A percentile compares a stretch with the other conserved stretches of the same genome.
Evolutionary conservation across 2,113 vertebrate genomes (phyloP).

Genomic region (Actenoides lindsayi): DNA sequence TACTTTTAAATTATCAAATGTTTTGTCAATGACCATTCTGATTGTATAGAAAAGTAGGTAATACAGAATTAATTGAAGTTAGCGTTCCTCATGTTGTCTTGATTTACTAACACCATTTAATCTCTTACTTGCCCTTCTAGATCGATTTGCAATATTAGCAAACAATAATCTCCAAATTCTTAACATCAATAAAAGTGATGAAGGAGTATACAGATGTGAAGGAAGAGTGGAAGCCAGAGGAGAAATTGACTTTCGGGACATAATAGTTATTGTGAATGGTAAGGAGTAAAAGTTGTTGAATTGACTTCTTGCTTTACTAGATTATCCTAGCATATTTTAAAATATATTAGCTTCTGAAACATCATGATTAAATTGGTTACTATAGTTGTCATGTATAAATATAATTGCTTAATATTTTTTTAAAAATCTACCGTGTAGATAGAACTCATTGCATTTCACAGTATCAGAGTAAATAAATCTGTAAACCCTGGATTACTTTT

Average conservation of each 20-base stretch:
- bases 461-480: background rate
- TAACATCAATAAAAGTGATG: slow-evolving; percentile 93
- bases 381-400: background rate
- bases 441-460: background rate
- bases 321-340: background rate
- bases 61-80: background rate
- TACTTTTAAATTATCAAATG: slow-evolving; percentile 57
- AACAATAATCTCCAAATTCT: slow-evolving; percentile 97
- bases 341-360: background rate
- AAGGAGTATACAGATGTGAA: slow-evolving; percentile 96
- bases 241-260: slow-evolving; percentile 97
- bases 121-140: slow-evolving; percentile 73
- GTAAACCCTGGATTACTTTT: background rate
- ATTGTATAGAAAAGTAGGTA: background rate
- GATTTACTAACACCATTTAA: slow-evolving; percentile 13
- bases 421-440: background rate
- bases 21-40: slow-evolving; percentile 40
- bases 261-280: slow-evolving; percentile 95
- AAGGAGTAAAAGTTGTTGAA: slow-evolving; percentile 57
- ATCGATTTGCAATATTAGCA: slow-evolving; percentile 85
- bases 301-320: background rate
- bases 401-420: background rate
- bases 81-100: background rate
- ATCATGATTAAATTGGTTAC: background rate
- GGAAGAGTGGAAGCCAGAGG: slow-evolving; percentile 95